phyloP scores from a whole-genome alignment of 2,797 vertebrate genomes.

The Muraenolepis orangiensis region DNA sequence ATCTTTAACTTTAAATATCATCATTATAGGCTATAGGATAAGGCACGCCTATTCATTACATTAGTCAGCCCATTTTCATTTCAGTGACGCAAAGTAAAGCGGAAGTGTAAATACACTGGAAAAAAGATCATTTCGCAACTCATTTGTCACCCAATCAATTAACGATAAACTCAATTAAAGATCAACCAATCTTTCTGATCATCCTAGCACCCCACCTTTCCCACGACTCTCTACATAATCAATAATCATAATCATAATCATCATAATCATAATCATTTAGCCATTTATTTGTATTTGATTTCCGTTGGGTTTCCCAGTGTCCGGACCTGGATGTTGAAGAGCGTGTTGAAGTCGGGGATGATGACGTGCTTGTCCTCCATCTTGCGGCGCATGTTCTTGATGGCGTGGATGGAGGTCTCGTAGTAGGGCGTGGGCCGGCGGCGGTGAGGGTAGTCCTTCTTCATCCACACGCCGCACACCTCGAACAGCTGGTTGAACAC shows the following conservation, averaged over 20 bases:
- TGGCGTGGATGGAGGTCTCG: conserved; percentile 97
- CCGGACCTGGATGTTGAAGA: conserved; percentile 94
- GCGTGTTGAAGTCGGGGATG: conserved; percentile 96
- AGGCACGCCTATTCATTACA: neutral
- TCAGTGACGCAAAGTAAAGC: neutral
- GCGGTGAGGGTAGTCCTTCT: conserved; percentile 88
- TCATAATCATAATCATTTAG: no score
- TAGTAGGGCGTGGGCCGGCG: conserved; percentile 89
- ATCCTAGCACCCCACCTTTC: no score
- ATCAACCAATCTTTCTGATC: no score
- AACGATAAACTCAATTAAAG: no score
- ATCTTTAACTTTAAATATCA: neutral
- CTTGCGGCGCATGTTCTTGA: conserved; percentile 99
- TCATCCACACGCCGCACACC: conserved; percentile 90
- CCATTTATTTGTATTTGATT: neutral
- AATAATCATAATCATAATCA: no score
- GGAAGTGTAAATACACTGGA: no score
- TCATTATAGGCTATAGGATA: neutral
- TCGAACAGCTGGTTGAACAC: conserved; percentile 90
- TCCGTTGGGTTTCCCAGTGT: no score
- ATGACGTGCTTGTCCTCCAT: conserved; percentile 99
- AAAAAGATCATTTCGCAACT: no score
- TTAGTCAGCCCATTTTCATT: neutral
- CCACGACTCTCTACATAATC: no score
- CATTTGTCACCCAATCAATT: no score